Evolutionary conservation across 2,797 vertebrate species (phyloP), one percentile per base, ranked within the genome.

Genomic region (Martes flavigula): DNA sequence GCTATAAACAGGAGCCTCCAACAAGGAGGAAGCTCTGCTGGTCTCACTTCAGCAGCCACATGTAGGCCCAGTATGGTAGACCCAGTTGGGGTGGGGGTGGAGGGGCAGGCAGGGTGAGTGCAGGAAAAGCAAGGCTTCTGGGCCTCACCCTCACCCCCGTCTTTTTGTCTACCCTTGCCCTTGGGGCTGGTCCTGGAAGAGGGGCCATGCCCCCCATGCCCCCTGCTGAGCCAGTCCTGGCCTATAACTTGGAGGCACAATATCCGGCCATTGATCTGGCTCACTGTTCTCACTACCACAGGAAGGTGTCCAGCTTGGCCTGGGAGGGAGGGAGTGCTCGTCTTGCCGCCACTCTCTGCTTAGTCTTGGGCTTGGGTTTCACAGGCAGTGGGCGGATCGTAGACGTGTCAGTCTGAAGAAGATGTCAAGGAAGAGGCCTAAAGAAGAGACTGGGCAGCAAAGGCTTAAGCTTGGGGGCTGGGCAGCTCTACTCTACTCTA

Each of bases 241-340:
- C 18, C 51, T 91, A 2, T 14, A 66, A 68, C 40, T 32, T 48
- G 6, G 46, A 96, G 27, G 90, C 21, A 60, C 25, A 7, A 7
- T 35, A 82, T 83, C 81, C 46, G 62, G 81, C 25, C 72, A 75
- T 7, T 43, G 38, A 51, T 92, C 43, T 66, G 87, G 72, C 48
- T 46, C 84, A 75, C 75, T 64, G 32, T 79, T 86, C 35, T 85
- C 51, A 48, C 98, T 97, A 98, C 97, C 99, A 99, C 17, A 99
- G 98, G 97, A 99, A 99, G 91, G 92, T 93, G 40, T 99, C 99
- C 97, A 99, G 97, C 7, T 98, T 99, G 54, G 99, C 99, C 96
- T 99, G 98, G 91, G 95, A 97, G n/a, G 96, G 56, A 2, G 88
- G 0, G 3, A 89, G 77, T 1, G 60, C 23, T 87, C 94, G 46